These are phyloP conservation scores for Drosophila antonietae DNA, from an alignment of 2,888 invertebrate species.

Conservation along the genomic window DNA sequence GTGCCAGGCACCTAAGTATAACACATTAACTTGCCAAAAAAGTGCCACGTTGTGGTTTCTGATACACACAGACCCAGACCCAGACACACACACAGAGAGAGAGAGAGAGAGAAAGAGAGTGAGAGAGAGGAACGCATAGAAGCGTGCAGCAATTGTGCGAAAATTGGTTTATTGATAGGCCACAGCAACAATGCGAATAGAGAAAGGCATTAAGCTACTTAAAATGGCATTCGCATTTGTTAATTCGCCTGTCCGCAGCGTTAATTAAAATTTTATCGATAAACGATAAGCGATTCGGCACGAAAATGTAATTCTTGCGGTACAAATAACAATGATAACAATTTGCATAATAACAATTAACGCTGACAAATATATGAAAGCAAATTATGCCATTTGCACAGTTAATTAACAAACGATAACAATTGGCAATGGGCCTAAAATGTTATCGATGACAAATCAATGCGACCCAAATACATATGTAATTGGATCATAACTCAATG, in stretches of 20 bases:
- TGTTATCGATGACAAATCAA: neutral
- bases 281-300: constrained; percentile 1
- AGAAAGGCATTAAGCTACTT: constrained; percentile 7
- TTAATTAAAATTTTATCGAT: constrained; percentile 29
- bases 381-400: neutral
- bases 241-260: constrained; percentile 11
- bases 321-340: neutral
- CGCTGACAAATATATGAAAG: neutral
- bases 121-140: neutral
- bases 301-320: neutral
- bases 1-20: constrained; percentile 48
- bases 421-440: neutral
- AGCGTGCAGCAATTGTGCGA: constrained; percentile 57
- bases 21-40: constrained; percentile 75
- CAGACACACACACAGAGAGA: constrained; percentile 5
- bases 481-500: neutral
- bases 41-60: constrained; percentile 73
- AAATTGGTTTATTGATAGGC: constrained; percentile 73
- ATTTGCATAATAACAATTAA: constrained; percentile 5
- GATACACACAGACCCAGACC: constrained; percentile 28
- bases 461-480: neutral
- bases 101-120: no score
- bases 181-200: constrained; percentile 20
- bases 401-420: constrained; percentile 8
- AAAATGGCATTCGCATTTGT: constrained; percentile 7